Evolutionary conservation across 2,797 vertebrate genomes (phyloP).

Genomic region (Spinibarbus caldwelli): DNA sequence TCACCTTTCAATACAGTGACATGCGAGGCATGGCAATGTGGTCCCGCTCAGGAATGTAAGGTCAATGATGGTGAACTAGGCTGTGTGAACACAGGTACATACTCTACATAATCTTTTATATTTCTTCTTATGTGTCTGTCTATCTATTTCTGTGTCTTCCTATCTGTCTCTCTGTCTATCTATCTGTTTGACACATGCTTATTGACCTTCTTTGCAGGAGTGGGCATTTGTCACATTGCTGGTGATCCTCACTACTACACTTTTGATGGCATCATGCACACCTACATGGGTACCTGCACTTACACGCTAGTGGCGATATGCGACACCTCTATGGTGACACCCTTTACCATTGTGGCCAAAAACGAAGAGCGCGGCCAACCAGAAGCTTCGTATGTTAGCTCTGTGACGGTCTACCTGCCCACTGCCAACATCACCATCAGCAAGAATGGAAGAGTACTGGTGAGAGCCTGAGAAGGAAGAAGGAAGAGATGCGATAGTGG

Average conservation of each 20-base stretch:
- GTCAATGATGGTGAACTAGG: conserved; percentile 82
- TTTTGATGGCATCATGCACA: conserved; percentile 83
- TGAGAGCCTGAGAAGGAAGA: conserved; percentile 57
- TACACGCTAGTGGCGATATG: conserved; percentile 82
- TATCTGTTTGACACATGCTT: neutral
- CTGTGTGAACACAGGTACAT: conserved; percentile 74
- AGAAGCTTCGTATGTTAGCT: conserved; percentile 75
- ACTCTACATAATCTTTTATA: neutral
- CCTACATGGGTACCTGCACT: conserved; percentile 82
- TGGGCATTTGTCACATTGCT: conserved; percentile 80
- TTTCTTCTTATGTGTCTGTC: neutral
- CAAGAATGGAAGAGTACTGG: conserved; percentile 80
- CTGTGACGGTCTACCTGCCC: conserved; percentile 73
- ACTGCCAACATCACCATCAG: conserved; percentile 74
- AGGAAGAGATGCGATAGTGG: no score
- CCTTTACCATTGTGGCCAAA: conserved; percentile 83
- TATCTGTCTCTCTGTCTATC: neutral
- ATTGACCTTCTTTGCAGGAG: conserved; percentile 63
- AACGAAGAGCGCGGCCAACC: conserved; percentile 79
- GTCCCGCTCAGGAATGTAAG: conserved; percentile 82
- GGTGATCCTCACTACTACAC: conserved; percentile 84
- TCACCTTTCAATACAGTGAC: conserved; percentile 66
- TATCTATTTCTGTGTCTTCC: neutral
- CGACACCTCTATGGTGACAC: conserved; percentile 72
- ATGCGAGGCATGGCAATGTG: conserved; percentile 85